phyloP scores from a whole-genome alignment of 30 jellyfish, hydroid and myxozoan genomes.

The Chrysaora quinquecirrha region DNA sequence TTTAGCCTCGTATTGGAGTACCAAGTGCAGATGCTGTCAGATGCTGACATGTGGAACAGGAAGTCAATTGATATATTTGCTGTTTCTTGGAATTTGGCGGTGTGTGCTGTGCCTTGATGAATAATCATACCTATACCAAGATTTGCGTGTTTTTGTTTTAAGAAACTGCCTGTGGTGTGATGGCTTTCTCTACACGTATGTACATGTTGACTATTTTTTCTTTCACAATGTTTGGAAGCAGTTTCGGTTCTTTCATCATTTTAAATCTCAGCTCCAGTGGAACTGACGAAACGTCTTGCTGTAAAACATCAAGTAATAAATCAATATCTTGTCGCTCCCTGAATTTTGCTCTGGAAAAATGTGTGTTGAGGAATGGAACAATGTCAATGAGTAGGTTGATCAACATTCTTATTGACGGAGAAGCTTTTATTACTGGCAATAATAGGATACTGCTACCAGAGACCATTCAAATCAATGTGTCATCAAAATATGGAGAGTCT shows the following conservation, averaged over 20 bases:
- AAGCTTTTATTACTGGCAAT: neutral
- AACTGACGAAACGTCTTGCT: neutral
- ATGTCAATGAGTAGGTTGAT: neutral
- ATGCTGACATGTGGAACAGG: too few relatives aligned
- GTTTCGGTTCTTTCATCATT: neutral
- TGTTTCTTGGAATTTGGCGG: too few relatives aligned
- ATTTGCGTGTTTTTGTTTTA: too few relatives aligned
- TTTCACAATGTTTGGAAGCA: neutral
- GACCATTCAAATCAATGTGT: slow-evolving; percentile 1
- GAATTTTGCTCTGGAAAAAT: neutral
- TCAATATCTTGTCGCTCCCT: neutral
- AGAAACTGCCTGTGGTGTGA: too few relatives aligned
- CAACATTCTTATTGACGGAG: slow-evolving; percentile 6
- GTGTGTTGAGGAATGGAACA: neutral
- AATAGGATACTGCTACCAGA: slow-evolving; percentile 5
- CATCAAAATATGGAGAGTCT: neutral
- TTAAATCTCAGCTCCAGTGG: neutral
- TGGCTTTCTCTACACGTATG: too few relatives aligned
- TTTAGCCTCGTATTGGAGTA: too few relatives aligned
- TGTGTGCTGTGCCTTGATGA: too few relatives aligned
- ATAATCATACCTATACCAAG: too few relatives aligned
- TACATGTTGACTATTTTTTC: too few relatives aligned
- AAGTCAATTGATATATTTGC: too few relatives aligned
- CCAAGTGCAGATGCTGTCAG: too few relatives aligned
- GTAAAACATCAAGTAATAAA: neutral